Evolutionary conservation across 2,888 invertebrate genomes (phyloP).

Genomic region (Fabriciana adippe): DNA sequence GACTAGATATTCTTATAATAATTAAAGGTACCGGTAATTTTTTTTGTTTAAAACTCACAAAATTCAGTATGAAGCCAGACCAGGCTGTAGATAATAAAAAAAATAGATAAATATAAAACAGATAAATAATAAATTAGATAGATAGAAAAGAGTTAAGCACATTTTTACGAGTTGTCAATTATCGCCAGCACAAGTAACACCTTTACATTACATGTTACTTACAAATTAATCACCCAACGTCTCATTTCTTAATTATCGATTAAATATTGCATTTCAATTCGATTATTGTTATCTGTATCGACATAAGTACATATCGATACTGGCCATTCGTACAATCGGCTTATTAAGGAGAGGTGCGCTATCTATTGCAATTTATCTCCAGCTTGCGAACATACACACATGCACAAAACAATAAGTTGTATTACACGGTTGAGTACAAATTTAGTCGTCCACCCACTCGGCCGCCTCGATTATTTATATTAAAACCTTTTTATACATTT

Average conservation of each 20-base stretch:
- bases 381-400: slow-evolving; percentile 40
- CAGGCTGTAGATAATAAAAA: too few relatives aligned
- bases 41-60: too few relatives aligned
- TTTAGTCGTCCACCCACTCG: slow-evolving; percentile 79
- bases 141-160: too few relatives aligned
- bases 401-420: slow-evolving; percentile 59
- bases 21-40: too few relatives aligned
- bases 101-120: too few relatives aligned
- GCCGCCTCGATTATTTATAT: slow-evolving; percentile 73
- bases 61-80: too few relatives aligned
- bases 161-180: too few relatives aligned
- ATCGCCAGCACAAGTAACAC: too few relatives aligned
- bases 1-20: too few relatives aligned
- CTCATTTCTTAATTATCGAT: slow-evolving; percentile 13
- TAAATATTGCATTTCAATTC: slow-evolving; percentile 25
- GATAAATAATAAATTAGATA: too few relatives aligned
- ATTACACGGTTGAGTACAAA: slow-evolving; percentile 74
- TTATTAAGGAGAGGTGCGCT: slow-evolving; percentile 65
- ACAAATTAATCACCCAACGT: slow-evolving; percentile 20
- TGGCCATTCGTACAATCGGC: slow-evolving; percentile 47
- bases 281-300: slow-evolving; percentile 40
- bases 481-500: slow-evolving; percentile 79
- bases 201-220: slow-evolving; percentile 18
- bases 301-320: slow-evolving; percentile 9
- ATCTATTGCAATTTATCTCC: slow-evolving; percentile 73